Evolutionary conservation across 2,113 vertebrate species (phyloP).

Genomic region (Onychorhynchus coronatus): DNA sequence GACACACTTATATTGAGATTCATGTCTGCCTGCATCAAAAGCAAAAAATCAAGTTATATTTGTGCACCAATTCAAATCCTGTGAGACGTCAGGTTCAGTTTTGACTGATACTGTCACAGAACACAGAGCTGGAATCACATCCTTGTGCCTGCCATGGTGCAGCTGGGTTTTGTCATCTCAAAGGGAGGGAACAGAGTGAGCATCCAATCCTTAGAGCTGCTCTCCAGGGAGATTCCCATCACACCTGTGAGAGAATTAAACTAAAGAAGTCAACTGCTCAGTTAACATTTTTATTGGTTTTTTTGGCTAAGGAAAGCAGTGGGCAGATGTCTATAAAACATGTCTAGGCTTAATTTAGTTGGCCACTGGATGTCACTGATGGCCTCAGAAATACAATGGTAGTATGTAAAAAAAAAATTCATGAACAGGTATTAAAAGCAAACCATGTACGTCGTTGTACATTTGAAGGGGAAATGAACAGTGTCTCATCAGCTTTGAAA

Average conservation of each 20-base stretch:
- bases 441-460: neutral
- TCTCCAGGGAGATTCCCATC: neutral
- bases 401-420: neutral
- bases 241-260: neutral
- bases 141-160: neutral
- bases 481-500: neutral
- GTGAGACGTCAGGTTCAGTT: neutral
- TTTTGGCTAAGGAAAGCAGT: neutral
- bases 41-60: neutral
- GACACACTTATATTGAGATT: neutral
- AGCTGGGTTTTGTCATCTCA: neutral
- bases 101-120: neutral
- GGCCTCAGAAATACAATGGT: conserved; percentile 58
- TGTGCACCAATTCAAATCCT: neutral
- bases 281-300: neutral
- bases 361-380: conserved; percentile 75
- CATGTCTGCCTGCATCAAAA: neutral
- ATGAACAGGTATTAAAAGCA: neutral
- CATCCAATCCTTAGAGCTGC: neutral
- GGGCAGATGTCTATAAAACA: conserved; percentile 21
- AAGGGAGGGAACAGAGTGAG: neutral
- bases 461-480: neutral
- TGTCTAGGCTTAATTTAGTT: conserved; percentile 44
- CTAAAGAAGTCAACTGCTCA: neutral
- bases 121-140: neutral